These are phyloP conservation scores for Drosophila mayri DNA, from an alignment of 1,140 invertebrate species.

Conservation along the genomic window DNA sequence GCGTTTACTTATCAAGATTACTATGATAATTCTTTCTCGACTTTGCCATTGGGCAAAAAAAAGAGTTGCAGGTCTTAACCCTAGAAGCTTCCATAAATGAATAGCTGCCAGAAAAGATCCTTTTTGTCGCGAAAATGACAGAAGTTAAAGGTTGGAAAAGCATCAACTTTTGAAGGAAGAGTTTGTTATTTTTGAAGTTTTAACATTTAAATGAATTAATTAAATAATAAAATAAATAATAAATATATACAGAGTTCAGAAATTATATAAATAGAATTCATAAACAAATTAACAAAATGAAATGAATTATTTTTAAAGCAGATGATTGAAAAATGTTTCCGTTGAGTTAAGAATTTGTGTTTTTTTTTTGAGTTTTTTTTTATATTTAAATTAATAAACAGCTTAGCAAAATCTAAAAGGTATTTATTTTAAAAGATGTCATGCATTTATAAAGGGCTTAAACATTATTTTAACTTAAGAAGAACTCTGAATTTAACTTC, in stretches of 20 bases:
- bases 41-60: slow-evolving; percentile 24
- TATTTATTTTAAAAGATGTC: neutral
- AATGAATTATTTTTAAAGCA: too few species aligned
- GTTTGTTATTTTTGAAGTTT: neutral
- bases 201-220: neutral
- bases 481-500: neutral
- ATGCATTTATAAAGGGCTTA: neutral
- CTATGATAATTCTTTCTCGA: slow-evolving; percentile 40
- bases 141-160: too few species aligned
- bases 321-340: too few species aligned
- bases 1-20: slow-evolving; percentile 56
- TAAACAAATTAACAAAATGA: too few species aligned
- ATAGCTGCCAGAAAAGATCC: neutral
- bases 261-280: too few species aligned
- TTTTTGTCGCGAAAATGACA: neutral
- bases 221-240: too few species aligned
- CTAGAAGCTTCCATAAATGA: slow-evolving; percentile 27
- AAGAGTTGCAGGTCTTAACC: slow-evolving; percentile 29
- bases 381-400: neutral
- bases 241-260: too few species aligned
- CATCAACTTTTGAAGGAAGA: too few species aligned
- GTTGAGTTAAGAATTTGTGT: too few species aligned
- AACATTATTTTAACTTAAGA: neutral
- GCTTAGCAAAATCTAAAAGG: neutral
- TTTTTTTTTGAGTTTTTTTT: neutral